phyloP scores from a whole-genome alignment of 2,888 invertebrate species.

The Vanessa cardui region DNA sequence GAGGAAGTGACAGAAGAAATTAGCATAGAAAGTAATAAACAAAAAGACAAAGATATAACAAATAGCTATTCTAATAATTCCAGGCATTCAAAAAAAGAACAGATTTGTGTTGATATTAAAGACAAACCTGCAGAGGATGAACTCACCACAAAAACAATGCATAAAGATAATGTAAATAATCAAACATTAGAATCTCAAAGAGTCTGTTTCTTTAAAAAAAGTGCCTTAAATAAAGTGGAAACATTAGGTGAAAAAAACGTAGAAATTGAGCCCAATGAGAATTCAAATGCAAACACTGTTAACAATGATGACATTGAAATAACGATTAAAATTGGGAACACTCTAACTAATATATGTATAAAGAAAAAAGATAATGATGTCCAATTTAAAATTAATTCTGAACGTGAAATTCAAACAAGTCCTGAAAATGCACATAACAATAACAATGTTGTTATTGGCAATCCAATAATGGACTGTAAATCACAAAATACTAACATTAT shows the following conservation, averaged over 20 bases:
- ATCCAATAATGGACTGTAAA: background rate
- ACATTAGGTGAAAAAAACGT: constrained; percentile 4
- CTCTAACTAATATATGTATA: constrained; percentile 66
- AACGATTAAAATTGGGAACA: constrained; percentile 68
- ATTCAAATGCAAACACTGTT: constrained; percentile 39
- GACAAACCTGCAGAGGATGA: background rate
- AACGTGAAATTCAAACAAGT: constrained; percentile 67
- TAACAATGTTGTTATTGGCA: background rate
- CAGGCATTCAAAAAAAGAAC: too few relatives aligned
- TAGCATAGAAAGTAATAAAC: background rate
- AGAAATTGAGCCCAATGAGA: constrained; percentile 42
- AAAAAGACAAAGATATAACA: background rate
- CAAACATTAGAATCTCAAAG: constrained; percentile 23
- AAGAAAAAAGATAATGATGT: constrained; percentile 66
- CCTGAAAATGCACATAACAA: constrained; percentile 29
- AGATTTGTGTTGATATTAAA: background rate
- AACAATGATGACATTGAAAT: constrained; percentile 68
- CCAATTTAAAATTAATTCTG: constrained; percentile 63
- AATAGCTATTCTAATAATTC: background rate
- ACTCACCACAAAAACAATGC: constrained; percentile 4
- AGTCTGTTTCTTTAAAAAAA: constrained; percentile 62
- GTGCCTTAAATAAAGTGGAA: constrained; percentile 47
- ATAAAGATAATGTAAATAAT: constrained; percentile 15
- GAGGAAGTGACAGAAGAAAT: background rate
- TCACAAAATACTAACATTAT: background rate